Evolutionary conservation across 2,888 invertebrate species (phyloP).

Genomic region (Stenodema calcarata): DNA sequence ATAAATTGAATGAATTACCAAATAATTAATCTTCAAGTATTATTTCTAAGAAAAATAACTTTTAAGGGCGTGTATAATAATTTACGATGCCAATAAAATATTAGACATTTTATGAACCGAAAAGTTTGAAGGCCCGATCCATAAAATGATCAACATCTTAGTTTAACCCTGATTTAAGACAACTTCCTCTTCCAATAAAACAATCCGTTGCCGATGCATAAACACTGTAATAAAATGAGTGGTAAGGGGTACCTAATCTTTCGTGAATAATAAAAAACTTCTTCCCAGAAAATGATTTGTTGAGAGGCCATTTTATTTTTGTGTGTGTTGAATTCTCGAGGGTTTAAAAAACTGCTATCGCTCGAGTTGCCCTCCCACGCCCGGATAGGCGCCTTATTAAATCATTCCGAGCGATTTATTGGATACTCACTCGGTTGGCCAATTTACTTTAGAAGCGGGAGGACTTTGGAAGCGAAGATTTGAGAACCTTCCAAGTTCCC

Average conservation of each 20-base stretch:
- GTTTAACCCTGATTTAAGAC: not conserved
- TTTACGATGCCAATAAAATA: too few species aligned
- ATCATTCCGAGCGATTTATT: slow-evolving; percentile 36
- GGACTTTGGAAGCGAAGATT: not conserved
- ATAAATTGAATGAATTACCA: too few species aligned
- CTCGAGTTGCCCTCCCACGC: slow-evolving; percentile 13
- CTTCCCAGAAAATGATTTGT: not conserved
- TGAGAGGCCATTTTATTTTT: not conserved
- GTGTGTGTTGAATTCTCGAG: not conserved
- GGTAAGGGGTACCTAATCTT: not conserved
- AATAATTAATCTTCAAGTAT: too few species aligned
- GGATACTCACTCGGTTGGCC: slow-evolving; percentile 31
- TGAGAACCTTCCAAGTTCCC: not conserved
- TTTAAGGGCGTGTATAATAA: too few species aligned
- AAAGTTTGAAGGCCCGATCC: not conserved
- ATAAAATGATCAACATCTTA: not conserved
- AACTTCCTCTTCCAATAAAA: not conserved
- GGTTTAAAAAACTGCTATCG: not conserved
- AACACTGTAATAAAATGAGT: not conserved
- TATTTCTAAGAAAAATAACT: too few species aligned
- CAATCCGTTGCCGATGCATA: not conserved
- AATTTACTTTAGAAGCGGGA: slow-evolving; percentile 14
- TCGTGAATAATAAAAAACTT: not conserved
- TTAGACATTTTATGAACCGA: too few species aligned
- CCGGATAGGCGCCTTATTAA: slow-evolving; percentile 34